Base-by-base conservation (phyloP, 2,888 invertebrate species). In the Diarsia mendica region DNA sequence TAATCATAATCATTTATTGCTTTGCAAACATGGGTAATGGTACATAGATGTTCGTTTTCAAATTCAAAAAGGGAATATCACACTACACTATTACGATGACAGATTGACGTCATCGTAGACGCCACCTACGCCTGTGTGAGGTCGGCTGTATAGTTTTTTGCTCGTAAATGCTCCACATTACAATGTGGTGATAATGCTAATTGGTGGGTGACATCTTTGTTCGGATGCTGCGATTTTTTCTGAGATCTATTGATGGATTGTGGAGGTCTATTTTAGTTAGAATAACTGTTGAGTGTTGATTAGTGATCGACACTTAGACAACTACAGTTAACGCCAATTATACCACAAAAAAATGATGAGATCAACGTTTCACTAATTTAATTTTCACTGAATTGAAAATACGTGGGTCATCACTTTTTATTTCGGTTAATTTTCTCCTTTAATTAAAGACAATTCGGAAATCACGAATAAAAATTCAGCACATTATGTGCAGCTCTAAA, bases 141-240 rank as follows among this genome's bases (percentile, higher is more conserved):
- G 77, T 49, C 75, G 53, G 23, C 48, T 68, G 49, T 15, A 63
- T 63, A 58, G 63, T 86, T 84, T 84, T 85, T 86, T 85, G 82
- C 81, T 68, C 72, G 72, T 77, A 82, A 74, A 80, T 77, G 11
- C 70, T 49, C 18, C 48, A 67, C 87, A 85, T 85, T 85, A 87
- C 70, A 51, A 67, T 53, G 67, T 33, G 15, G 60, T 77, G 81
- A 85, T 86, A 77, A 75, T 73, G 46, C 81, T 86, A 86, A 85
- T 86, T 84, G 73, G 73, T n/a, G 15, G 66, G 39, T 75, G 76
- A 75, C 72, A 77, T 68, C 66, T 83, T 33, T 11, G 70, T 73
- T 83, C 23, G 53, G 67, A 64, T 85, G 61, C 73, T 84, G 53
- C 11, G 49, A 60, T n/a, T 39, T 67, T 72, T n/a, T n/a, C n/a